Evolutionary conservation across 2,888 invertebrate species (phyloP), one percentile per base, ranked within the genome.

Genomic region (Anticlea derivata): DNA sequence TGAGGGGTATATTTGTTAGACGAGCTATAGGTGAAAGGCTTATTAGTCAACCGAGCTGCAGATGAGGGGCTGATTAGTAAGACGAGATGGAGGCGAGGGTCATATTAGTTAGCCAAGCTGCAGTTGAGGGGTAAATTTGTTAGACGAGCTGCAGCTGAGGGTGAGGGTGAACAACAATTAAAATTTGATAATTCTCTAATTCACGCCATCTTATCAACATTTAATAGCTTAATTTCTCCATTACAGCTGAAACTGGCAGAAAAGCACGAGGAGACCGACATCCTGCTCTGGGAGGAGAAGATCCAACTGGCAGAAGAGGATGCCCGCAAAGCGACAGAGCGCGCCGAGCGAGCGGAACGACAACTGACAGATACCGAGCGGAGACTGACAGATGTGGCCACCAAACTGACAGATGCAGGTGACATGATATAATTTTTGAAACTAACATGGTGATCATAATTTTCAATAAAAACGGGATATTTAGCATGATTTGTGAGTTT

Each of bases 281-380:
- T 94, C 7, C 93, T 95, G 13, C 76, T 94, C 0, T 91, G 94
- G 68, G 94, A 95, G 62, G 95, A 95, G 74, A 94, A 94, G 65
- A 86, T 95, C 24, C 92, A 91, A 68, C 75, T 94, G 0, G 93
- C 93, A 0, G 95, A 95, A 69, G 92, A 93, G n/a, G 95, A 95
- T 63, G 87, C 94, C 0, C 91, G 92, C 59, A 91, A 91, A 58
- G 93, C 94, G 0, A 55, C 91, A 6, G 91, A 93, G 55, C 78
- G 94, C 50, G 94, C 94, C 0, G 94, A 94, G 66, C 83, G 24
- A 7, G 86, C 87, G 0, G 88, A 88, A 58, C 70, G 57, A 50
- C 77, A 58, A 43, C 54, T 84, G 0, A 59, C 55, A 0, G 60
- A 59, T 0, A 29, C 46, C 0, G 63, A 61, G 43, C 48, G 49